Evolutionary conservation across 2,113 vertebrate genomes (phyloP), one percentile per base, ranked within the genome.

Genomic region (Notechis scutatus): DNA sequence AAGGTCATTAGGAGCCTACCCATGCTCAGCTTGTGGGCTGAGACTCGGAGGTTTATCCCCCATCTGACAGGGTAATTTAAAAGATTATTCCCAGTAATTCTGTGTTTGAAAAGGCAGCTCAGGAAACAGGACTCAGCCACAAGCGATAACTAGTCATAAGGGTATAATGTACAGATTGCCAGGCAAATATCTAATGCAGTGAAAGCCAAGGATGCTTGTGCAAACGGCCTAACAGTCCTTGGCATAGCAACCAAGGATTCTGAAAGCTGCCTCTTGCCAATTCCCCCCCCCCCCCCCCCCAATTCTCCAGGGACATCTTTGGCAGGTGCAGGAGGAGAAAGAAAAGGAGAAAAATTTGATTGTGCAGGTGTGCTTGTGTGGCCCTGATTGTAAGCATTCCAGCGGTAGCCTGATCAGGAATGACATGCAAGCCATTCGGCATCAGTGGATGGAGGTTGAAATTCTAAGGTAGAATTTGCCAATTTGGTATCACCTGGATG

Each of bases 61-160:
- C 8, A 50, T 92, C 24, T 42, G 56, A 5, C 61, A 92, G 18
- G 89, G 93, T 47, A 26, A 91, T 39, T 57, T 88, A 61, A 90
- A 95, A 95, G 54, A 45, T 10, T 89, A 34, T 89, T 92, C 90
- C 87, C 50, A 90, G 1, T 92, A 92, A 81, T 92, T 93, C 93
- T 88, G 34, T 88, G 93, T 14, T 52, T 56, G 24, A 90, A 92
- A 85, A 89, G 21, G 29, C 55, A 90, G 87, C 34, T 57, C 59
- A 56, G 59, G 39, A 91, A 87, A 81, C n/a, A 91, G 15, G 64
- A 91, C 55, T 50, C 12, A 59, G 18, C 39, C 1, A 0, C 88
- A 90, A 89, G 54, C 8, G 18, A 7, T 24, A 4, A 85, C 88
- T 55, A 59, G 54, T 50, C 20, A 85, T 29, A 93, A 59, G 14